A percentile compares a stretch with the other conserved stretches of the same genome.
phyloP scores from a whole-genome alignment of 2,888 invertebrate species.

The Sinotaia quadrata region DNA sequence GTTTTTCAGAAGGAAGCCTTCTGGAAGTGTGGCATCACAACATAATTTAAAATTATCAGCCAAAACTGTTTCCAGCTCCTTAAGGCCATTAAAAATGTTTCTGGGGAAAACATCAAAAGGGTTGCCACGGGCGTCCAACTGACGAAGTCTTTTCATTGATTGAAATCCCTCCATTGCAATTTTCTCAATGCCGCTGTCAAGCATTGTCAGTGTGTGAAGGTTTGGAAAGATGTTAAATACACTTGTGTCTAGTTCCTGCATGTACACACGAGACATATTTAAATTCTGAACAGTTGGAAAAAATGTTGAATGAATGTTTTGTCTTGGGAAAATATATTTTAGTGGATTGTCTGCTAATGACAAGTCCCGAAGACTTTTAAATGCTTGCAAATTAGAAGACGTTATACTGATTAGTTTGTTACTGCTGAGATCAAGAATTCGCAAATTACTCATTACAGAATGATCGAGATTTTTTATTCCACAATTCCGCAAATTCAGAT shows the following conservation, averaged over 20 bases:
- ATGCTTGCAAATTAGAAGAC: constrained; percentile 8
- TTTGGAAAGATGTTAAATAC: constrained; percentile 20
- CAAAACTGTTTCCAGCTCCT: constrained; percentile 6
- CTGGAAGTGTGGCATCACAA: constrained; percentile 26
- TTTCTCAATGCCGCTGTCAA: not conserved
- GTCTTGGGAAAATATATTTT: no score
- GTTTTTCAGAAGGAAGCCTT: constrained; percentile 18
- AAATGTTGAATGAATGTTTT: no score
- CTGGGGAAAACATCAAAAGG: constrained; percentile 13
- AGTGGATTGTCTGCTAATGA: constrained; percentile 16
- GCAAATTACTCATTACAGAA: constrained; percentile 10
- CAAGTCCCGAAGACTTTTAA: constrained; percentile 16
- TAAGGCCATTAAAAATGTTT: constrained; percentile 13
- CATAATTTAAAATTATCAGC: constrained; percentile 35
- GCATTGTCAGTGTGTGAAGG: constrained; percentile 4
- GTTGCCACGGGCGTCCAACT: constrained; percentile 23
- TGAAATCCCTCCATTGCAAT: constrained; percentile 22
- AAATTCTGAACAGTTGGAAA: not conserved
- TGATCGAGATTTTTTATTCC: not conserved
- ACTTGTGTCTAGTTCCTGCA: constrained; percentile 10
- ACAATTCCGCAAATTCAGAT: not conserved
- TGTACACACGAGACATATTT: constrained; percentile 4
- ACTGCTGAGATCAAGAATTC: constrained; percentile 16
- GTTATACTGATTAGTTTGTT: constrained; percentile 12
- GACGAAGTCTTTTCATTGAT: constrained; percentile 12